These are phyloP conservation scores for Lichenostomus cassidix DNA, from an alignment of 2,113 vertebrate genomes.

Conservation along the genomic window DNA sequence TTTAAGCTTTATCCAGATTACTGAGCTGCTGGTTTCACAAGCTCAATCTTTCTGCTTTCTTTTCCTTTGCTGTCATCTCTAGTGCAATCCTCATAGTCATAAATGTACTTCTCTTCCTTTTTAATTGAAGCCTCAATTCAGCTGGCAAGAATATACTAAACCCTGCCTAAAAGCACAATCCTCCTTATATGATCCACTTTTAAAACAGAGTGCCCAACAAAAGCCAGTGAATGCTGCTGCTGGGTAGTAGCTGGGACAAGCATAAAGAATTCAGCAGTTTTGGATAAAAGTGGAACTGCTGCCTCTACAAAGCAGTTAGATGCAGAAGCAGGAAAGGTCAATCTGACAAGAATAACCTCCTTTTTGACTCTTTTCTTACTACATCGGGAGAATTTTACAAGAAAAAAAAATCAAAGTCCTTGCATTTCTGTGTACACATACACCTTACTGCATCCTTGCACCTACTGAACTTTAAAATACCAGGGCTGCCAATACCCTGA, in stretches of 20 bases:
- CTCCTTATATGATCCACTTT: background rate
- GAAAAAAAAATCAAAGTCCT: background rate
- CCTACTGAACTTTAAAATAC: background rate
- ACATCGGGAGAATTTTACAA: background rate
- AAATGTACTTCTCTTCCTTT: background rate
- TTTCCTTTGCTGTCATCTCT: background rate
- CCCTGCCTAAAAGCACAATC: background rate
- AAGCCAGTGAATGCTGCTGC: accelerated
- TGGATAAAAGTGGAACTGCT: background rate
- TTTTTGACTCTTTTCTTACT: background rate
- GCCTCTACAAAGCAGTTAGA: background rate
- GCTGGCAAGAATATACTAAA: background rate
- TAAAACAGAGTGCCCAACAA: background rate
- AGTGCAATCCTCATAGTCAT: background rate
- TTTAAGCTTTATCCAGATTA: slow-evolving; percentile 58
- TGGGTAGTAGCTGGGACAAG: background rate
- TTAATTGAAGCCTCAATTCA: background rate
- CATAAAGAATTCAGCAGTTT: background rate
- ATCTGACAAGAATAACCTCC: background rate
- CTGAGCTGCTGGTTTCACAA: slow-evolving; percentile 8
- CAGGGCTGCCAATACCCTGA: background rate
- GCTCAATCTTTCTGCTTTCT: slow-evolving; percentile 12
- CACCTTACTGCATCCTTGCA: background rate
- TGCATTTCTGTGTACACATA: background rate
- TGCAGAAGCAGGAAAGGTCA: background rate